Conservation (phyloP, 2,888 invertebrate genomes). For the Diploptera punctata region DNA sequence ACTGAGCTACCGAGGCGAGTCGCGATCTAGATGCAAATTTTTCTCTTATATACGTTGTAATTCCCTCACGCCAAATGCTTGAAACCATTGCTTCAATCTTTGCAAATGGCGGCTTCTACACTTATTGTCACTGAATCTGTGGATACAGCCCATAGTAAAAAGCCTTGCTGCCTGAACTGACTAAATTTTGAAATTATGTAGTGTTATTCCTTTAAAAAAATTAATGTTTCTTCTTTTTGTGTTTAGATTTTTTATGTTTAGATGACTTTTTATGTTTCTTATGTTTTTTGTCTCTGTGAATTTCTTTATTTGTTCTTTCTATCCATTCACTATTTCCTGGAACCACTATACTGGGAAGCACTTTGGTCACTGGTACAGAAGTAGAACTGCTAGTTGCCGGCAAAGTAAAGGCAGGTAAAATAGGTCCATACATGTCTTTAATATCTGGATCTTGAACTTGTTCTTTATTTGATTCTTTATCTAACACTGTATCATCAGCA, state of each 20-base stretch:
- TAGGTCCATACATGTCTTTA: slow-evolving; percentile 33
- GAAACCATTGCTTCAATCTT: too few species aligned
- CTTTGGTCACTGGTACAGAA: neutral
- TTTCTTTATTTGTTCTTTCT: slow-evolving; percentile 28
- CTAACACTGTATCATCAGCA: neutral
- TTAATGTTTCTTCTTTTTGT: slow-evolving; percentile 36
- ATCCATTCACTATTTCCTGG: slow-evolving; percentile 22
- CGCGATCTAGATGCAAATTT: too few species aligned
- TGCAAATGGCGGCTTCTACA: too few species aligned
- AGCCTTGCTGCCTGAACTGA: too few species aligned
- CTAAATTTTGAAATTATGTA: too few species aligned
- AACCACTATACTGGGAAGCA: slow-evolving; percentile 19
- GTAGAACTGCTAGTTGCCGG: neutral
- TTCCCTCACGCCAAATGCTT: too few species aligned
- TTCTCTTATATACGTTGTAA: too few species aligned
- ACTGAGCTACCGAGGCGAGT: too few species aligned
- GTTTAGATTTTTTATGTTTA: slow-evolving; percentile 40
- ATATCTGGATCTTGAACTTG: neutral
- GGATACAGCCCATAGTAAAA: too few species aligned
- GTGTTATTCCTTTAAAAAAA: too few species aligned
- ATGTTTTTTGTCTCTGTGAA: slow-evolving; percentile 29
- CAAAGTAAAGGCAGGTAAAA: neutral
- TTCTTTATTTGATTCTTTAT: neutral
- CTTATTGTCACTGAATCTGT: too few species aligned
- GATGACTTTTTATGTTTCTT: slow-evolving; percentile 36